A percentile compares a stretch with the other conserved stretches of the same genome.
Evolutionary conservation across 2,113 vertebrate species (phyloP).

Genomic region (Hydrolagus affinis): DNA sequence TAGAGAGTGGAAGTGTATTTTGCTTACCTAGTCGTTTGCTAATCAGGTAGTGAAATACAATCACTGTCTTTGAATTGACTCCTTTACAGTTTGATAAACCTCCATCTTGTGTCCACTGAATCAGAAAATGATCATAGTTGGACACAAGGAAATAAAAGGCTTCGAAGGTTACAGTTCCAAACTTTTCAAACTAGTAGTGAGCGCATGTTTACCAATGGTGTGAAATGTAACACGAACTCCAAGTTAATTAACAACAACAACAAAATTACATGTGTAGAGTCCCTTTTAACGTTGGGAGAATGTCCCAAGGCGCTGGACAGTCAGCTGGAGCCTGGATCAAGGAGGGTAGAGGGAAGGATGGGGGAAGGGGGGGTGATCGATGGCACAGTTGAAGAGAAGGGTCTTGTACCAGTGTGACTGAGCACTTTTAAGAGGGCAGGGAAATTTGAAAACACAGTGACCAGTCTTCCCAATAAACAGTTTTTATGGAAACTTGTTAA

Average conservation of each 20-base stretch:
- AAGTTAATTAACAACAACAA: conserved; percentile 13
- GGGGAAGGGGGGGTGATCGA: no score
- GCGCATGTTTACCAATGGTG: neutral
- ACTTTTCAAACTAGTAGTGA: neutral
- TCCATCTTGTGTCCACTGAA: neutral
- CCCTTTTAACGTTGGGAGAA: no score
- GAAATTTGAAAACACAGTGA: no score
- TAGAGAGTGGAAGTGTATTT: no score
- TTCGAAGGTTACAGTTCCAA: neutral
- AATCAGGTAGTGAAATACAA: neutral
- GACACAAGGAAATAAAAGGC: neutral
- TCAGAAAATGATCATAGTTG: neutral
- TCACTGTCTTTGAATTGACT: neutral
- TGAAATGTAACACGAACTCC: neutral
- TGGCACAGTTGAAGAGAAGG: no score
- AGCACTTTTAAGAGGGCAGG: no score
- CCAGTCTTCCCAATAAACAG: no score
- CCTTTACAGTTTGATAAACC: neutral
- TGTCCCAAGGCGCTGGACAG: no score
- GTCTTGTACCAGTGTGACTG: no score
- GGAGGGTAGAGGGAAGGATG: no score
- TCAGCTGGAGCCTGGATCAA: neutral
- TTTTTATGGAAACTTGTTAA: no score
- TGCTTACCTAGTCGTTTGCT: neutral
- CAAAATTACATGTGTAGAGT: no score